Evolutionary conservation across 2,113 vertebrate species (phyloP).

Genomic region (Arizona elegans): DNA sequence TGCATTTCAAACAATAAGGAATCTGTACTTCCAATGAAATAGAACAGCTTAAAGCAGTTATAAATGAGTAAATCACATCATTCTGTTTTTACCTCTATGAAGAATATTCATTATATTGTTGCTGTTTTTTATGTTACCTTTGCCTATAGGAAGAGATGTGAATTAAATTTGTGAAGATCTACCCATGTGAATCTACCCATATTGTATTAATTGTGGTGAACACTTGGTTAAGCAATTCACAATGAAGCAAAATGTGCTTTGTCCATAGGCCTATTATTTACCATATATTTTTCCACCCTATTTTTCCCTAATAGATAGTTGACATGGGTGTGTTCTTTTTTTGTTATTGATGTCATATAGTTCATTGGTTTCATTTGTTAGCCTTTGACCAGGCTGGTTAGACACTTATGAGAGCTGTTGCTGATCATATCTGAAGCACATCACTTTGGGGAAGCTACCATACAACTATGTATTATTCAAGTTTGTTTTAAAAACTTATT

Average conservation of each 20-base stretch:
- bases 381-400: not conserved
- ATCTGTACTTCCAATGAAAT: not conserved
- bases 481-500: not conserved
- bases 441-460: not conserved
- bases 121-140: not conserved
- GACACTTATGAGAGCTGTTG: not conserved
- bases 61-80: not conserved
- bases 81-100: not conserved
- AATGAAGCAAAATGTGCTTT: not conserved
- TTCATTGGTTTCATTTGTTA: not conserved
- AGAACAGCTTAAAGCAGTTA: not conserved
- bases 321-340: not conserved
- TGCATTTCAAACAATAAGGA: not conserved
- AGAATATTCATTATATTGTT: not conserved
- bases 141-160: not conserved
- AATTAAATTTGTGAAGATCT: not conserved
- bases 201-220: not conserved
- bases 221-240: not conserved
- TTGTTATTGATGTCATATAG: not conserved
- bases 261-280: not conserved
- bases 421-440: not conserved
- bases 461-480: not conserved
- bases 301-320: not conserved
- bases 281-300: not conserved
- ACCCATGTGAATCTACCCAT: not conserved